Evolutionary conservation across 2,113 vertebrate genomes (phyloP).

Genomic region (Corvus cornix): DNA sequence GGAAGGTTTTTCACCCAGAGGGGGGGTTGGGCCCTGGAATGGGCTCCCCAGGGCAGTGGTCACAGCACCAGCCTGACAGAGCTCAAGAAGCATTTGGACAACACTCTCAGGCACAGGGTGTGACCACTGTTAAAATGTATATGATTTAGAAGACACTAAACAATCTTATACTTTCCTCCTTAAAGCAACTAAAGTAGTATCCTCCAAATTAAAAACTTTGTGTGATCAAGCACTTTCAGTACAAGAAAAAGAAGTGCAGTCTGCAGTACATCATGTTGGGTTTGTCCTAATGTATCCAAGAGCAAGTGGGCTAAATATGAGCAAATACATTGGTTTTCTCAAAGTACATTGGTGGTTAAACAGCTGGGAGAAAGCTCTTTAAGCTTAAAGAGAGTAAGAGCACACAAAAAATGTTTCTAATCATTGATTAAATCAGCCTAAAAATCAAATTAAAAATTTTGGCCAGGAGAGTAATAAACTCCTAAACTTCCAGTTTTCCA

Average conservation of each 20-base stretch:
- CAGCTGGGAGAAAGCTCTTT: not conserved
- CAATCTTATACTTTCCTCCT: not conserved
- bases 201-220: not conserved
- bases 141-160: not conserved
- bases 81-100: not conserved
- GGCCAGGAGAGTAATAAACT: not conserved
- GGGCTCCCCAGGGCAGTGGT: not conserved
- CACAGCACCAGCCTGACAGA: not conserved
- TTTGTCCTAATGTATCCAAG: not conserved
- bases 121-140: not conserved
- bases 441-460: not conserved
- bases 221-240: not conserved
- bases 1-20: not conserved
- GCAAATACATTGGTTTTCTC: not conserved
- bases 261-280: not conserved
- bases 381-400: not conserved
- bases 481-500: not conserved
- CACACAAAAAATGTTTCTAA: not conserved
- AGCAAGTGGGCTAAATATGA: not conserved
- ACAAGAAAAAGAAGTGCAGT: not conserved
- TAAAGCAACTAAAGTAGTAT: not conserved
- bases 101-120: not conserved
- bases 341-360: not conserved
- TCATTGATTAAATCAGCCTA: not conserved
- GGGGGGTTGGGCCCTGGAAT: rapidly evolving